Conservation (phyloP, 2,113 vertebrate genomes). For the Rutilus rutilus region DNA sequence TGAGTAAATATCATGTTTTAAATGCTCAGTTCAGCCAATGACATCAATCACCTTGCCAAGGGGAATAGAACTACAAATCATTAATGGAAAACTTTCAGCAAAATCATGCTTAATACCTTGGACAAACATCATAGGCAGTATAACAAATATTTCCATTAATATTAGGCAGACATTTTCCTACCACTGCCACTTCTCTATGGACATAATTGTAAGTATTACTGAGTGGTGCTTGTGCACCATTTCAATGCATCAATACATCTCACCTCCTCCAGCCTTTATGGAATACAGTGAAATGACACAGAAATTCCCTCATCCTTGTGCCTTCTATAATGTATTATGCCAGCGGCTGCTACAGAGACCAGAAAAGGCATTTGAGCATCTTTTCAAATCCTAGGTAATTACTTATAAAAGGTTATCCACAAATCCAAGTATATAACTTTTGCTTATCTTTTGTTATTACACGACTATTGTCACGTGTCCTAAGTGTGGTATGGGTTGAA, state of each 20-base stretch:
- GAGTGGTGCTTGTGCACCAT: background rate
- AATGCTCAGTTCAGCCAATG: background rate
- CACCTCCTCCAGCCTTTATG: background rate
- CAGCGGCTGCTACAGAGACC: background rate
- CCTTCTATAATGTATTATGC: background rate
- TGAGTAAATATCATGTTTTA: no score
- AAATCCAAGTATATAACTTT: background rate
- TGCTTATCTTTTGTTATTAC: background rate
- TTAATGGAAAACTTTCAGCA: background rate
- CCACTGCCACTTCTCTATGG: background rate
- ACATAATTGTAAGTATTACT: background rate
- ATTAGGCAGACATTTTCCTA: background rate
- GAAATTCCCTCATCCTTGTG: background rate
- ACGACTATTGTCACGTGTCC: no score
- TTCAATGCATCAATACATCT: constrained; percentile 13
- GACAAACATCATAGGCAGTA: constrained; percentile 5
- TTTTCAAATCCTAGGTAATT: background rate
- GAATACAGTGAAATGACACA: background rate
- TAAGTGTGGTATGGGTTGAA: no score
- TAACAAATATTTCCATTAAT: background rate
- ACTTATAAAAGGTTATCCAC: background rate
- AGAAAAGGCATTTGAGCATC: background rate
- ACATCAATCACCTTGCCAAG: background rate
- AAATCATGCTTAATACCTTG: background rate
- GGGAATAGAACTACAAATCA: background rate